Conservation (phyloP, 2,113 vertebrate genomes). For the Sorex fumeus region DNA sequence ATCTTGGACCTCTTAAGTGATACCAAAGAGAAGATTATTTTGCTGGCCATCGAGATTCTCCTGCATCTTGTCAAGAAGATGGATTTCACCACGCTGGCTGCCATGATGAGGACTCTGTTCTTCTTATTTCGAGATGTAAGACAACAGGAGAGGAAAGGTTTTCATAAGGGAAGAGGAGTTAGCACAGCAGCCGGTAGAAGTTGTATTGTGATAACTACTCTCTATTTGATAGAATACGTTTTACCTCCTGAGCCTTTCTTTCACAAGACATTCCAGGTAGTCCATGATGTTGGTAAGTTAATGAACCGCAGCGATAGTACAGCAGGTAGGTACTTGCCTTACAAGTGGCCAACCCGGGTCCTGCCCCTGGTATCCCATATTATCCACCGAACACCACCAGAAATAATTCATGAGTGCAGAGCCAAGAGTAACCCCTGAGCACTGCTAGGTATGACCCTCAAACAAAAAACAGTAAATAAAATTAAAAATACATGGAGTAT, state of each 20-base stretch:
- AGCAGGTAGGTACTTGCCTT: not conserved
- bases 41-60: conserved; percentile 75
- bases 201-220: not conserved
- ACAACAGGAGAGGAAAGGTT: conserved; percentile 13
- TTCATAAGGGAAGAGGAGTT: not conserved
- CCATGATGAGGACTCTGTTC: conserved; percentile 57
- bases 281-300: not conserved
- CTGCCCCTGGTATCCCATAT: no score
- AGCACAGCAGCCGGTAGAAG: not conserved
- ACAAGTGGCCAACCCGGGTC: no score
- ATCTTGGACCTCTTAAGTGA: conserved; percentile 73
- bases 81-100: conserved; percentile 67
- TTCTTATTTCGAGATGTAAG: conserved; percentile 84
- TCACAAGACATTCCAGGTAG: conserved; percentile 37
- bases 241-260: conserved; percentile 57
- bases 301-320: conserved; percentile 26
- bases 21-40: conserved; percentile 65
- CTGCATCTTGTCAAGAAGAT: conserved; percentile 57
- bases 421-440: no score
- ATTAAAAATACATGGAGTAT: no score
- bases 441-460: no score
- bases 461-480: no score
- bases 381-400: no score
- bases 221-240: conserved; percentile 49
- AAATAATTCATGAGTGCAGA: no score